Evolutionary conservation across 2,797 vertebrate genomes (phyloP).

Genomic region (Darevskia mixta): DNA sequence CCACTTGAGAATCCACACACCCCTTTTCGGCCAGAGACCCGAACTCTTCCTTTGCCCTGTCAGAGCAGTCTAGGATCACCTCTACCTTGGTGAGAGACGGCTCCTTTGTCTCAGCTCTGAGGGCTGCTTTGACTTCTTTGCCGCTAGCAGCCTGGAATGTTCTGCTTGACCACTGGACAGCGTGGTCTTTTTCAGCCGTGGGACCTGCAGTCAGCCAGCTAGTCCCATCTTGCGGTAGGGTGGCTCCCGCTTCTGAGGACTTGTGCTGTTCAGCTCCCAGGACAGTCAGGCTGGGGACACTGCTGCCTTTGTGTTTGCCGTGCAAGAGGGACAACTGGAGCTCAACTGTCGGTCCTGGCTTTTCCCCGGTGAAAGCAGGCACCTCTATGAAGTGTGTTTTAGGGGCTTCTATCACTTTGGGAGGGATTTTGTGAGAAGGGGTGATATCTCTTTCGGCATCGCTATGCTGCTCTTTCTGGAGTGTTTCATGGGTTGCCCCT

Average conservation of each 20-base stretch:
- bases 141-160: conserved; percentile 76
- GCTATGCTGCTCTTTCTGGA: conserved; percentile 71
- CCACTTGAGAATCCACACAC: conserved; percentile 86
- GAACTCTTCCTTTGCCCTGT: conserved; percentile 78
- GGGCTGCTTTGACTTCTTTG: conserved; percentile 80
- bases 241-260: conserved; percentile 59
- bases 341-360: conserved; percentile 83
- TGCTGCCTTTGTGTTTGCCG: conserved; percentile 71
- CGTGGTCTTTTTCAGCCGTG: conserved; percentile 50
- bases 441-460: conserved; percentile 59
- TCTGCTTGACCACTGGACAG: conserved; percentile 72
- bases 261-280: conserved; percentile 72
- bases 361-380: conserved; percentile 56
- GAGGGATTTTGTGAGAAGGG: conserved; percentile 69
- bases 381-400: conserved; percentile 57
- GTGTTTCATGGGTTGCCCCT: conserved; percentile 74
- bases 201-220: conserved; percentile 60
- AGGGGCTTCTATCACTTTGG: conserved; percentile 66
- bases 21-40: conserved; percentile 81
- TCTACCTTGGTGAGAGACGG: conserved; percentile 84
- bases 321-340: conserved; percentile 88
- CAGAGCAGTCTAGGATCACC: conserved; percentile 82
- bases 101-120: conserved; percentile 71
- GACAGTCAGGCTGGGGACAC: conserved; percentile 69
- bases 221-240: conserved; percentile 52